phyloP scores from a whole-genome alignment of 2,113 vertebrate species.

The Ceratotherium simum region DNA sequence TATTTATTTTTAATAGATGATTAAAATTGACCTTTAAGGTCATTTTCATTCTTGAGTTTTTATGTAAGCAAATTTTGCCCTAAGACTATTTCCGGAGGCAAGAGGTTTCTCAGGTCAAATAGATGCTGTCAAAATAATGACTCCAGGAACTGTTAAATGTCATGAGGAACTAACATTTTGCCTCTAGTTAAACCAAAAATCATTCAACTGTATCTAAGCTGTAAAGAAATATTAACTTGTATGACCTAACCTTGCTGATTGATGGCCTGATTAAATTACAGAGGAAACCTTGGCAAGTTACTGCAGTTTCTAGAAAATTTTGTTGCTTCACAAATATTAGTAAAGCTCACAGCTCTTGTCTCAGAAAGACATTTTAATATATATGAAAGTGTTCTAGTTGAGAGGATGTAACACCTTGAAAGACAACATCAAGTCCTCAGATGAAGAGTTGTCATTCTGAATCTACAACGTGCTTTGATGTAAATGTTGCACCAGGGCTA shows the following conservation, averaged over 20 bases:
- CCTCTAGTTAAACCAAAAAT: slow-evolving; percentile 78
- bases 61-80: slow-evolving; percentile 66
- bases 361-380: slow-evolving; percentile 9
- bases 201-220: slow-evolving; percentile 76
- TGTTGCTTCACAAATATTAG: slow-evolving; percentile 9
- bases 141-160: slow-evolving; percentile 73
- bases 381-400: neutral
- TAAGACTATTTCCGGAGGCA: slow-evolving; percentile 69
- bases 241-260: slow-evolving; percentile 79
- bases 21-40: slow-evolving; percentile 67
- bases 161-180: slow-evolving; percentile 75
- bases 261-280: slow-evolving; percentile 76
- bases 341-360: neutral
- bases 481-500: neutral
- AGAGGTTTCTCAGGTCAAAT: slow-evolving; percentile 76
- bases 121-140: slow-evolving; percentile 78
- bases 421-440: neutral
- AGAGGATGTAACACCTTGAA: neutral
- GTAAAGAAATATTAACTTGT: slow-evolving; percentile 79
- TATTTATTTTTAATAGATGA: slow-evolving; percentile 68
- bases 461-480: neutral
- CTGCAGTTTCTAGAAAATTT: slow-evolving; percentile 64
- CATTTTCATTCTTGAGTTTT: slow-evolving; percentile 62
- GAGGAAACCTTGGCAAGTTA: slow-evolving; percentile 52
- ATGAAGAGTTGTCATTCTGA: neutral